These are phyloP conservation scores for Hylaeus anthracinus DNA, from an alignment of 1,140 invertebrate genomes.

Conservation along the genomic window DNA sequence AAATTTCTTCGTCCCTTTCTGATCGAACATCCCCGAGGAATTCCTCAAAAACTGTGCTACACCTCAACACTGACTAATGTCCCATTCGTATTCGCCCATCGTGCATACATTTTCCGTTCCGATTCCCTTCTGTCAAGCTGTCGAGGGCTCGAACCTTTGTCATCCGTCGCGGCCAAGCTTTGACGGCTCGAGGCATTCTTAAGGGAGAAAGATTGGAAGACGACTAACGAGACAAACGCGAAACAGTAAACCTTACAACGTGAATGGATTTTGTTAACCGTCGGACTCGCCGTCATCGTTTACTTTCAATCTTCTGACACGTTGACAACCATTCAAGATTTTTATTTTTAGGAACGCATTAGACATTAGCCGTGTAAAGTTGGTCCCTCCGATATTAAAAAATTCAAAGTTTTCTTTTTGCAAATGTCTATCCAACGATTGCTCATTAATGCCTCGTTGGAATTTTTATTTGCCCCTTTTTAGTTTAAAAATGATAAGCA, in stretches of 20 bases:
- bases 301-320: background rate
- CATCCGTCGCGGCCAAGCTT: background rate
- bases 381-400: too few relatives aligned
- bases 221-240: background rate
- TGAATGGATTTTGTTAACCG: background rate
- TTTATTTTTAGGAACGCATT: too few relatives aligned
- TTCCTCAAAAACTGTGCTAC: constrained; percentile 10
- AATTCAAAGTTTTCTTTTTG: too few relatives aligned
- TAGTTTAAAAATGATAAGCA: too few relatives aligned
- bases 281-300: background rate
- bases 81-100: background rate
- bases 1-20: background rate
- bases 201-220: background rate
- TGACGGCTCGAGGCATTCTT: background rate
- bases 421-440: too few relatives aligned
- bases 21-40: background rate
- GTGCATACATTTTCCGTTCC: constrained; percentile 17
- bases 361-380: too few relatives aligned
- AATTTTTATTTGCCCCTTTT: too few relatives aligned
- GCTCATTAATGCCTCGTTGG: too few relatives aligned
- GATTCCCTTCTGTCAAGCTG: constrained; percentile 18
- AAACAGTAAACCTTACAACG: background rate
- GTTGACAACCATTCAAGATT: too few relatives aligned
- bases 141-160: constrained; percentile 11
- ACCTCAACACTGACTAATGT: constrained; percentile 16